These are phyloP conservation scores for Diloba caeruleocephala DNA, from an alignment of 2,888 invertebrate genomes.

Conservation along the genomic window DNA sequence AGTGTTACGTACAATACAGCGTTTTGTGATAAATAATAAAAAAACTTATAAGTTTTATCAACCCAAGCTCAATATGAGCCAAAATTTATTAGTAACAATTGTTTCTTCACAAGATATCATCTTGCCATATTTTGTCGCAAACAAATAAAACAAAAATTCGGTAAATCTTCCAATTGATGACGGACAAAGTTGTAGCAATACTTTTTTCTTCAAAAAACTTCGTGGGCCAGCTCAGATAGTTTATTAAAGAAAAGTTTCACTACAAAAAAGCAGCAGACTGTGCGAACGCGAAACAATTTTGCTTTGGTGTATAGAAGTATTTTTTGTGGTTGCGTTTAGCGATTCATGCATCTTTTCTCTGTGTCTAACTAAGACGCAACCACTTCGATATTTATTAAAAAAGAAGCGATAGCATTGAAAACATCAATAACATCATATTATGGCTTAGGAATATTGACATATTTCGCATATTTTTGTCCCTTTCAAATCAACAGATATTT, in stretches of 20 bases:
- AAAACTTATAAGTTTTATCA: not conserved
- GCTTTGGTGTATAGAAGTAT: conserved; percentile 18
- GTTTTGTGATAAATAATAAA: too few relatives aligned
- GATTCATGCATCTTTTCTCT: conserved; percentile 6
- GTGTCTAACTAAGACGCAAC: too few relatives aligned
- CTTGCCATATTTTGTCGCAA: conserved; percentile 30
- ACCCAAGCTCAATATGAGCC: conserved; percentile 13
- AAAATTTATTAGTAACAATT: conserved; percentile 30
- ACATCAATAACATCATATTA: too few relatives aligned
- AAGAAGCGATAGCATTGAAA: too few relatives aligned
- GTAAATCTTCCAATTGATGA: conserved; percentile 54
- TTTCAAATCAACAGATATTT: too few relatives aligned
- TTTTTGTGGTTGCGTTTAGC: conserved; percentile 22
- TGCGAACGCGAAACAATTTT: conserved; percentile 39
- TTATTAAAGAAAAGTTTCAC: conserved; percentile 56
- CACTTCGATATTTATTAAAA: too few relatives aligned
- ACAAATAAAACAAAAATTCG: conserved; percentile 50
- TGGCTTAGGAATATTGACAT: too few relatives aligned
- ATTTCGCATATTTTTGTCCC: too few relatives aligned
- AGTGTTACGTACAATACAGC: too few relatives aligned
- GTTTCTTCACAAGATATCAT: conserved; percentile 30
- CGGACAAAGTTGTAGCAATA: conserved; percentile 48
- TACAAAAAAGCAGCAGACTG: conserved; percentile 36
- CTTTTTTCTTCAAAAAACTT: conserved; percentile 44
- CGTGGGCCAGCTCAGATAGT: conserved; percentile 46